A percentile compares a stretch with the other conserved stretches of the same genome.
Conservation (phyloP, 2,113 vertebrate genomes). For the Lepisosteus osseus region DNA sequence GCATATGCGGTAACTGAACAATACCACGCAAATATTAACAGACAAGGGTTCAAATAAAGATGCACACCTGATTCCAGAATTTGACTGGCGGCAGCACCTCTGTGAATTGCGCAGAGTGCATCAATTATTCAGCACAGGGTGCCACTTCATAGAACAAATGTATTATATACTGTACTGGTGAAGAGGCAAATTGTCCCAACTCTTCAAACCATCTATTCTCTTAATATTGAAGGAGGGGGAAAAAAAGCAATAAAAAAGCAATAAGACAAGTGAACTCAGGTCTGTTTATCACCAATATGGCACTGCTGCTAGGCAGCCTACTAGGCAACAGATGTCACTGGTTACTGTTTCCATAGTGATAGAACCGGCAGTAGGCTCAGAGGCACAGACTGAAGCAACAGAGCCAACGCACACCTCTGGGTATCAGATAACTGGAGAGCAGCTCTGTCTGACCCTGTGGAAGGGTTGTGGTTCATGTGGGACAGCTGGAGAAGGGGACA, state of each 20-base stretch:
- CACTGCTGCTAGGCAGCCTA: constrained; percentile 43
- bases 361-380: constrained; percentile 19
- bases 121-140: too few species aligned
- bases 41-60: too few species aligned
- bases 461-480: neutral
- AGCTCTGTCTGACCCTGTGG: neutral
- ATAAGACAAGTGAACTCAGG: constrained; percentile 38
- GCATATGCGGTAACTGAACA: too few species aligned
- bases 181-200: neutral
- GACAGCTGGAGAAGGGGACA: neutral
- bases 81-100: too few species aligned
- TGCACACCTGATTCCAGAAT: too few species aligned
- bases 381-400: constrained; percentile 17
- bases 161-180: too few species aligned
- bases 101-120: too few species aligned
- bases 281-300: constrained; percentile 21
- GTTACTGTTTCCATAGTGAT: constrained; percentile 67
- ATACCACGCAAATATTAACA: too few species aligned
- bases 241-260: constrained; percentile 31
- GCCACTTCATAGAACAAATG: too few species aligned
- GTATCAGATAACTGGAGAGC: constrained; percentile 3
- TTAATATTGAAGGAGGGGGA: constrained; percentile 33
- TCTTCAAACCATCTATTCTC: constrained; percentile 11
- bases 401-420: constrained; percentile 7
- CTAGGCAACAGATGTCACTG: constrained; percentile 58